A percentile compares a stretch with the other conserved stretches of the same genome.
These are phyloP conservation scores for Hermetia illucens DNA, from an alignment of 1,140 invertebrate genomes.

Conservation along the genomic window DNA sequence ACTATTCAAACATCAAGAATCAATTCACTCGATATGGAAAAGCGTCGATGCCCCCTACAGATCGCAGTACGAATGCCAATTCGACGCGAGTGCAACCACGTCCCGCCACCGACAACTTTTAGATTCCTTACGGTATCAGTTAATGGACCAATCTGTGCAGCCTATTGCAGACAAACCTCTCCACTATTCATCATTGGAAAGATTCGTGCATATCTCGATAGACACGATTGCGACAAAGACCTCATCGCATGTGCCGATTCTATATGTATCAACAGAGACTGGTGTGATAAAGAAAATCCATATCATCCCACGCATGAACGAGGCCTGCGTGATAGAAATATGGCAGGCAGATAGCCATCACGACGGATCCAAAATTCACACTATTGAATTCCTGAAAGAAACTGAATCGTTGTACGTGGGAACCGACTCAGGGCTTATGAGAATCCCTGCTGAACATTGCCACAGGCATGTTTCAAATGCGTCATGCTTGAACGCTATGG, in stretches of 20 bases:
- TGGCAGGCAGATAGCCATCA: slow-evolving; percentile 53
- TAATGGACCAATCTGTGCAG: slow-evolving; percentile 78
- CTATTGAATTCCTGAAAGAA: slow-evolving; percentile 65
- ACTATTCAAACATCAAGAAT: slow-evolving; percentile 72
- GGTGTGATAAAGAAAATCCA: slow-evolving; percentile 71
- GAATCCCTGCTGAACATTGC: slow-evolving; percentile 65
- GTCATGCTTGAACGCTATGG: slow-evolving; percentile 68
- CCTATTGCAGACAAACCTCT: slow-evolving; percentile 53
- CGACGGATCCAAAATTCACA: slow-evolving; percentile 39
- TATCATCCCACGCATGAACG: slow-evolving; percentile 46
- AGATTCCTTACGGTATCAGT: slow-evolving; percentile 63
- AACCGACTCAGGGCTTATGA: slow-evolving; percentile 50
- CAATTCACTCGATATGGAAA: slow-evolving; percentile 65
- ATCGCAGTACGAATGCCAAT: slow-evolving; percentile 43
- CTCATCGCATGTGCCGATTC: slow-evolving; percentile 46
- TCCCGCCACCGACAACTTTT: slow-evolving; percentile 35
- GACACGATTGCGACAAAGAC: slow-evolving; percentile 57
- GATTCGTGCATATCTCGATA: slow-evolving; percentile 65
- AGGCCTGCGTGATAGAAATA: slow-evolving; percentile 73
- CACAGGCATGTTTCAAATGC: slow-evolving; percentile 48
- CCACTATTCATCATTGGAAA: slow-evolving; percentile 52
- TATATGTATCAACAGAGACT: slow-evolving; percentile 63
- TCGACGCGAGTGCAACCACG: slow-evolving; percentile 21
- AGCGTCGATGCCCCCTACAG: slow-evolving; percentile 37
- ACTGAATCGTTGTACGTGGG: slow-evolving; percentile 74